Base-by-base conservation (phyloP, 92 coral and sea anemone species). In the Heliopora coerulea region DNA sequence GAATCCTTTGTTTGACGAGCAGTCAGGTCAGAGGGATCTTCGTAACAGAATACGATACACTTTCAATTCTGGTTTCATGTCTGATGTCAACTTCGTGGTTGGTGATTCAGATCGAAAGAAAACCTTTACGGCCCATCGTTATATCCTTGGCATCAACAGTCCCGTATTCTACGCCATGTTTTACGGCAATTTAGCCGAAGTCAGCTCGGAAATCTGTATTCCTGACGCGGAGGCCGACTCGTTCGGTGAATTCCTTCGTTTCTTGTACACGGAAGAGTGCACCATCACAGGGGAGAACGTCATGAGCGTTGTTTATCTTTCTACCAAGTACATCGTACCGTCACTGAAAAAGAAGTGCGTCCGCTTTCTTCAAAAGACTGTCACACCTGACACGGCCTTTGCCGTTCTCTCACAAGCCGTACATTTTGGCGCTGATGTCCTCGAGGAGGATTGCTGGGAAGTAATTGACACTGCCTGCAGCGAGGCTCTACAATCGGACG, bases 101-200 rank as follows among this genome's bases (percentile, higher is more conserved):
- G 77, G 77, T 37, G 28, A 70, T 35, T 3, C 4, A 0, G 62
- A 50, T 0, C 33, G 54, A 13, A 44, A 52, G 50, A 70, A 70
- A 70, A 70, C 20, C 0, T 70, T 49, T 21, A 46, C 14, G 3
- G 62, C 77, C 0, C 77, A 70, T 70, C 77, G 77, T 26, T 70
- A 52, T 54, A 70, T 70, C 1, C 63, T 70, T 30, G 77, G 44
- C 29, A 70, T 70, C 19, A 54, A 41, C 29, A 70, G 77, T 21
- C 61, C 77, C 2, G 77, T 70, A 0, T 70, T 70, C 37, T 63
- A 70, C 54, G 77, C 77, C 2, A 70, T 70, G 77, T 70, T 70
- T 54, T 70, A 50, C 42, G 77, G 77, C 25, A 52, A 34, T 15
- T 17, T 70, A 29, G 77, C 77, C 11, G 77, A 70, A 37, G 25